A percentile compares a stretch with the other conserved stretches of the same genome.
phyloP scores from a whole-genome alignment of 2,797 vertebrate species.

The Rhinella marina region DNA sequence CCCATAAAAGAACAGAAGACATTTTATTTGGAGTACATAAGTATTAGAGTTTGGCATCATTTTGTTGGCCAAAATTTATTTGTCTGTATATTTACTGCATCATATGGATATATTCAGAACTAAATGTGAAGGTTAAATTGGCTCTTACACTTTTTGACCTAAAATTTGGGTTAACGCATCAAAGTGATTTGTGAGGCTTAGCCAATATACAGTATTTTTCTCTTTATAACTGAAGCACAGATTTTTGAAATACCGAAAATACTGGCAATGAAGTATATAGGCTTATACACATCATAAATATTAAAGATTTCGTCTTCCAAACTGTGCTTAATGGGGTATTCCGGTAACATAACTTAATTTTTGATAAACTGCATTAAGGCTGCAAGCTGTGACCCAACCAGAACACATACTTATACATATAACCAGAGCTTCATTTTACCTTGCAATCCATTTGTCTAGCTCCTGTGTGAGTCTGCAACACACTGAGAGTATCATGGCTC shows the following conservation, averaged over 20 bases:
- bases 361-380: too few relatives aligned
- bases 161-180: background rate
- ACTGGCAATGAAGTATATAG: background rate
- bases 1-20: background rate
- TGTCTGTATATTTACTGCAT: background rate
- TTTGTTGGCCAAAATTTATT: background rate
- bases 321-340: background rate
- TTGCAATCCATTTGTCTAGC: too few relatives aligned
- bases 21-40: background rate
- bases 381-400: too few relatives aligned
- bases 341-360: too few relatives aligned
- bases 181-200: background rate
- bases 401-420: too few relatives aligned
- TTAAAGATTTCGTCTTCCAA: background rate
- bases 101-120: too few relatives aligned
- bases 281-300: conserved; percentile 21
- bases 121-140: background rate
- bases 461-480: too few relatives aligned
- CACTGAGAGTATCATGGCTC: too few relatives aligned
- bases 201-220: background rate
- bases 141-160: background rate
- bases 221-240: background rate
- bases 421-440: too few relatives aligned
- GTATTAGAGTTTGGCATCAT: background rate
- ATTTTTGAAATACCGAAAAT: background rate